Evolutionary conservation across 2,113 vertebrate genomes (phyloP).

Genomic region (Burhinus bistriatus): DNA sequence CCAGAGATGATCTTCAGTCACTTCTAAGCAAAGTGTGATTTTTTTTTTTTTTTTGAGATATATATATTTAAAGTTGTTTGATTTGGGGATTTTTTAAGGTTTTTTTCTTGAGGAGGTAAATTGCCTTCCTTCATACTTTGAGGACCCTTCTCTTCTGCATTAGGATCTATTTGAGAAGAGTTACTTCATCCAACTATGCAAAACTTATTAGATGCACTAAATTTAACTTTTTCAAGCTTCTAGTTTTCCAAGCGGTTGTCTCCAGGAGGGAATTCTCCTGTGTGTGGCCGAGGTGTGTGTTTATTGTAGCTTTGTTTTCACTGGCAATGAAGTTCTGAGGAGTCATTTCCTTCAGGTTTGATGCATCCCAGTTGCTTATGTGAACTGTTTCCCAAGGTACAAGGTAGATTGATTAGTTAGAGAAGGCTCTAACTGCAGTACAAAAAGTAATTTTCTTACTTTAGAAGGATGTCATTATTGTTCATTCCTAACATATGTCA

Average conservation of each 20-base stretch:
- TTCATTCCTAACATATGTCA: constrained; percentile 17
- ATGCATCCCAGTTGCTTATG: neutral
- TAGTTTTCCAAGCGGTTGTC: neutral
- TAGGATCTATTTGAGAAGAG: neutral
- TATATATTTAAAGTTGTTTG: neutral
- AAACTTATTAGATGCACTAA: neutral
- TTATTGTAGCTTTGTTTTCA: neutral
- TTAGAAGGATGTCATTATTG: constrained; percentile 9
- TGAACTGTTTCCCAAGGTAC: neutral
- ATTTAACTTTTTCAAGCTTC: neutral
- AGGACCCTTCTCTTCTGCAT: neutral
- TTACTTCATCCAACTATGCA: neutral
- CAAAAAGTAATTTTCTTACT: constrained; percentile 33
- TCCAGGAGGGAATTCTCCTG: neutral
- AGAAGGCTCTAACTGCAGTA: neutral
- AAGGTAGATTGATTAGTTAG: neutral
- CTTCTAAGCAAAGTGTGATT: neutral
- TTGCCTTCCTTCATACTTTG: neutral
- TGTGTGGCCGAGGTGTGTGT: neutral
- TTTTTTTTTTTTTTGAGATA: neutral
- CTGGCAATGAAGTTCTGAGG: neutral
- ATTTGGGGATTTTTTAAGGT: rapidly evolving
- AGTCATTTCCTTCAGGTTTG: constrained; percentile 2
- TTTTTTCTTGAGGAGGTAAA: neutral
- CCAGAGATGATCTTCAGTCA: neutral